phyloP scores from a whole-genome alignment of 2,888 invertebrate species.

The Empis stercorea region DNA sequence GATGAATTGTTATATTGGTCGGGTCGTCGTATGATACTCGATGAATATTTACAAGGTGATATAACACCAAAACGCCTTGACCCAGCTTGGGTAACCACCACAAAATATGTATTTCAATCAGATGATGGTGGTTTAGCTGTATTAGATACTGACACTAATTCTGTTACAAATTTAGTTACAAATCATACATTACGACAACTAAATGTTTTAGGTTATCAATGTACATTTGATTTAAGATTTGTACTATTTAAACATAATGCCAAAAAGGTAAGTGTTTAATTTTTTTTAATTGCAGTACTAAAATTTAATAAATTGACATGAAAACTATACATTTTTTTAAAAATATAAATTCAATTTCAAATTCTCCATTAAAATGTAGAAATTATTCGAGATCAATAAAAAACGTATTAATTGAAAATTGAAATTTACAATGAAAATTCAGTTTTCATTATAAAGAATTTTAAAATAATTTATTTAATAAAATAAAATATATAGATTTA shows the following conservation, averaged over 20 bases:
- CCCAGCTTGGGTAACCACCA: constrained; percentile 68
- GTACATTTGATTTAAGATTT: constrained; percentile 73
- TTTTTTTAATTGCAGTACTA: too few species aligned
- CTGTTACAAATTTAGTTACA: constrained; percentile 66
- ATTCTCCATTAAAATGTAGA: too few species aligned
- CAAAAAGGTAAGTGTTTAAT: constrained; percentile 55
- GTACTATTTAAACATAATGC: constrained; percentile 82
- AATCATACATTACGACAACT: constrained; percentile 79
- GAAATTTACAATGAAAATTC: too few species aligned
- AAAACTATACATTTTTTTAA: too few species aligned
- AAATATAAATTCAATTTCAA: too few species aligned
- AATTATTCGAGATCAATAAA: too few species aligned
- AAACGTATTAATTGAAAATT: too few species aligned
- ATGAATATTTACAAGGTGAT: constrained; percentile 72
- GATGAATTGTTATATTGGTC: constrained; percentile 83
- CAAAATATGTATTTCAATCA: constrained; percentile 74
- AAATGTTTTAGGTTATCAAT: constrained; percentile 75
- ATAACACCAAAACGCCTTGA: constrained; percentile 58
- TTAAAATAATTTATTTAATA: too few species aligned
- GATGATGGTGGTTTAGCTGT: constrained; percentile 75
- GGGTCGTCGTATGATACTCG: constrained; percentile 71
- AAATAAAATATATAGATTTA: too few species aligned
- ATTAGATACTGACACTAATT: constrained; percentile 65
- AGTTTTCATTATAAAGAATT: too few species aligned
- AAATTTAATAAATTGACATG: too few species aligned